Base-by-base conservation (phyloP, 2,888 invertebrate species). In the Zaprionus bogoriensis region DNA sequence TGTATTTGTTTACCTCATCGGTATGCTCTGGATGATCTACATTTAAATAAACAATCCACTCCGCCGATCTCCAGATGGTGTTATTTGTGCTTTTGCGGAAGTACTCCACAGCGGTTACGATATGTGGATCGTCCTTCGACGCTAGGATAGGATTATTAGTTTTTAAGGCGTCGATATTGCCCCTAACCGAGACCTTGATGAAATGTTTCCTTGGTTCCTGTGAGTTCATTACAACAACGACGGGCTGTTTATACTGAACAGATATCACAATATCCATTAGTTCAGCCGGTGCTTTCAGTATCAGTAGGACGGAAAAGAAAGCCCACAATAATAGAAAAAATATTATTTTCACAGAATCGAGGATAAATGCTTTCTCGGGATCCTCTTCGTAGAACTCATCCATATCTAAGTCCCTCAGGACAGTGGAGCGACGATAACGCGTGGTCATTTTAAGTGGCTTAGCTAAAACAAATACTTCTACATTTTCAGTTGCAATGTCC, bases 11-110 rank as follows among this genome's bases (percentile, higher is more conserved):
- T 9, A 50, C 17, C 7, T 2, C 17, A 1, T 0, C 3, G 3
- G 22, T 7, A 0, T 2, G 10, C 0, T 27, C n/a, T n/a, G n/a
- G n/a, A n/a, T n/a, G n/a, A n/a, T n/a, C n/a, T n/a, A n/a, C 2
- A 25, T 28, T 38, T 14, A 53, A 14, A 38, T 41, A 51, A 2
- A 62, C 25, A 14, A 7, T 0, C 65, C 65, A 65, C 0, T 19
- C 28, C 0, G 2, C 20, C 6, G 65, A 64, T 36, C 19, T 17
- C 57, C 50, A 51, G 3, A 14, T 3, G 6, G 23, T 32, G 4
- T 27, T 5, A 6, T 64, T 39, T 0, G 10, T 38, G 3, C 17
- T 10, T 3, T 1, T 3, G 14, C 5, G 17, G 4, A 30, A n/a
- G n/a, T n/a, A 6, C 20, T 45, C 28, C 2, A 64, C 20, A 9